Percentiles rank a stretch among this genome's conserved stretches.
These are phyloP conservation scores for Bombus turneri DNA, from an alignment of 1,140 invertebrate genomes.

Conservation along the genomic window DNA sequence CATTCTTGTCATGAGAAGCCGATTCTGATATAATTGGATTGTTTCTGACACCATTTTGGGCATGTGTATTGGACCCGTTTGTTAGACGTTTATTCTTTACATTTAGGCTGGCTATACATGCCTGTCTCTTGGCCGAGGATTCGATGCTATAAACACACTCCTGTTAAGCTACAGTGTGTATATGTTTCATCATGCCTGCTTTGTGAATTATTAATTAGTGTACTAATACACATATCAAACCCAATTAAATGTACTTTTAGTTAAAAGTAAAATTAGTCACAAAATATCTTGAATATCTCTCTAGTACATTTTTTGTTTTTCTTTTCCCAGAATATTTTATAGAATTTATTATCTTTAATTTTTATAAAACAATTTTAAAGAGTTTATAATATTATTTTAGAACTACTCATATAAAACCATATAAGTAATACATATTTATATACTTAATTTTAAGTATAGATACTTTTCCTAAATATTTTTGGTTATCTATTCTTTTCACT, in stretches of 20 bases:
- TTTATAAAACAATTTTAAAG: background rate
- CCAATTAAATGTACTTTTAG: slow-evolving; percentile 30
- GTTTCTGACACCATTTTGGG: slow-evolving; percentile 74
- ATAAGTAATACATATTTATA: background rate
- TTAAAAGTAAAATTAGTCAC: background rate
- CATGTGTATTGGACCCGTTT: slow-evolving; percentile 78
- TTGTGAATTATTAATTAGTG: slow-evolving; percentile 47
- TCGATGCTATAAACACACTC: slow-evolving; percentile 81
- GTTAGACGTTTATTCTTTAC: slow-evolving; percentile 80
- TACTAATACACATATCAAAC: slow-evolving; percentile 35
- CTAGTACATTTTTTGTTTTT: background rate
- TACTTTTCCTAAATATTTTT: background rate
- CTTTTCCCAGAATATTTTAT: background rate
- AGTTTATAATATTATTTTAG: background rate
- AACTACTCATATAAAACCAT: background rate
- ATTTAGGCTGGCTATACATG: slow-evolving; percentile 76
- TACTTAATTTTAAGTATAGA: background rate
- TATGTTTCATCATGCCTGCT: slow-evolving; percentile 52
- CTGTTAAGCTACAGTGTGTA: slow-evolving; percentile 71
- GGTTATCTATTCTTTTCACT: background rate
- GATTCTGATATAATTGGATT: slow-evolving; percentile 74
- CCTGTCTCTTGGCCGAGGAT: slow-evolving; percentile 76
- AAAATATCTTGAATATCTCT: background rate
- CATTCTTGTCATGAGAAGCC: slow-evolving; percentile 78
- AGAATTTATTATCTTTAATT: background rate